Evolutionary conservation across 2,888 invertebrate genomes (phyloP).

Genomic region (Muscina levida): DNA sequence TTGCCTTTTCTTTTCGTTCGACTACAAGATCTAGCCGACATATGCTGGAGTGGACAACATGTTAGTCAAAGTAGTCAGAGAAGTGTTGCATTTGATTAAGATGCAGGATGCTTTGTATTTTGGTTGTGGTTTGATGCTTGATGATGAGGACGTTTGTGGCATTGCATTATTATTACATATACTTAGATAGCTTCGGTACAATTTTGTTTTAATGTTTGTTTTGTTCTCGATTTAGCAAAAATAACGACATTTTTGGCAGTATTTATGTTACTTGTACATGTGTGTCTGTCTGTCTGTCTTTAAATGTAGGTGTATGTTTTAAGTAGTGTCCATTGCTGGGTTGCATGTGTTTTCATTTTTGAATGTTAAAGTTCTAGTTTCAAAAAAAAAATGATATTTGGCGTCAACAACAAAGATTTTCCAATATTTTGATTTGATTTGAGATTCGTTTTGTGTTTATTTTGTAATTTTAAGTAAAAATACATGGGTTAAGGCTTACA

Average conservation of each 20-base stretch:
- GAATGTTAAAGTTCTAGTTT: conserved; percentile 8
- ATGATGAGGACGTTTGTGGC: background rate
- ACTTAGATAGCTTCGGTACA: conserved; percentile 53
- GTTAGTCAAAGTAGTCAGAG: too few relatives aligned
- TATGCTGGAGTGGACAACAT: too few relatives aligned
- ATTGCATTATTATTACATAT: background rate
- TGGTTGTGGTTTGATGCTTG: too few relatives aligned
- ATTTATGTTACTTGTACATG: too few relatives aligned
- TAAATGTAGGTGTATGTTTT: too few relatives aligned
- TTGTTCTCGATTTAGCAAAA: conserved; percentile 49
- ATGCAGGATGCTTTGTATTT: too few relatives aligned
- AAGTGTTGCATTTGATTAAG: too few relatives aligned
- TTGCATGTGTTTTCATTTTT: conserved; percentile 29
- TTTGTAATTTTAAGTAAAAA: too few relatives aligned
- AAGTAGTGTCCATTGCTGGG: too few relatives aligned
- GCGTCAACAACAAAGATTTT: conserved; percentile 56
- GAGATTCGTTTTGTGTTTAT: background rate
- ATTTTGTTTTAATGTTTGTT: background rate
- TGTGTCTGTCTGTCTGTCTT: too few relatives aligned
- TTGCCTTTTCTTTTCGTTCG: conserved; percentile 25
- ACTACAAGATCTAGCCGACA: conserved; percentile 39
- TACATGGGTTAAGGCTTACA: too few relatives aligned
- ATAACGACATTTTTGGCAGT: conserved; percentile 32
- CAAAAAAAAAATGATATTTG: conserved; percentile 51
- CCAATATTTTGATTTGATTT: background rate